Evolutionary conservation across 2,888 invertebrate genomes (phyloP).

Genomic region (Tachina grossa): DNA sequence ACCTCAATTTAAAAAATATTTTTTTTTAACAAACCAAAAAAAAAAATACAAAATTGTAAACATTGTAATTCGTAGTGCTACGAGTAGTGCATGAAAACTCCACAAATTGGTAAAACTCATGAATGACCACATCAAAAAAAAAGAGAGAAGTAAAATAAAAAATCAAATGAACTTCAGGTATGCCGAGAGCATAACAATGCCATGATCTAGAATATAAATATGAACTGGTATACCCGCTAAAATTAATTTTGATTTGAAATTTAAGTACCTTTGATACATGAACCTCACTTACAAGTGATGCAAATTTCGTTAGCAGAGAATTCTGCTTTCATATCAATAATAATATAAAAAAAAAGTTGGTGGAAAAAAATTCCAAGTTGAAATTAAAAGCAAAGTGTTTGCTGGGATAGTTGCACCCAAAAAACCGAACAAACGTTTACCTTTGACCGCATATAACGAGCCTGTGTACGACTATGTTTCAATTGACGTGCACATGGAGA

Average conservation of each 20-base stretch:
- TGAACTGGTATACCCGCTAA: not conserved
- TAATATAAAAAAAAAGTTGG: not conserved
- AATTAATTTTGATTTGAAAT: not conserved
- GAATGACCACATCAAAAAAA: conserved; percentile 57
- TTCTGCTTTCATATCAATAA: no score
- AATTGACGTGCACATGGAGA: not conserved
- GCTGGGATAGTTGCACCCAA: not conserved
- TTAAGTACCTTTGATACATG: not conserved
- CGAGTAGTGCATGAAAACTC: conserved; percentile 52
- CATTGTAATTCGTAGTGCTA: conserved; percentile 48
- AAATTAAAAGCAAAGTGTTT: no score
- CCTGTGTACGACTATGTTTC: not conserved
- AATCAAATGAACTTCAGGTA: conserved; percentile 56
- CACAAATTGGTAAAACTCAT: conserved; percentile 68
- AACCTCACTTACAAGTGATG: not conserved
- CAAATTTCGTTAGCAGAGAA: no score
- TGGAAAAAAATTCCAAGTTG: no score
- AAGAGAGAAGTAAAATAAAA: conserved; percentile 1
- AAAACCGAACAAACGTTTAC: conserved; percentile 1
- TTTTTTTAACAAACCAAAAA: conserved; percentile 7
- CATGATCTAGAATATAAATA: conserved; percentile 8
- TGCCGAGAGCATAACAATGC: conserved; percentile 62
- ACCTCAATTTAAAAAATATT: conserved; percentile 64
- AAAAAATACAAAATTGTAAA: conserved; percentile 49
- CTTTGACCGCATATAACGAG: conserved; percentile 14